Evolutionary conservation across 2,113 vertebrate genomes (phyloP).

Genomic region (Menidia beryllina): DNA sequence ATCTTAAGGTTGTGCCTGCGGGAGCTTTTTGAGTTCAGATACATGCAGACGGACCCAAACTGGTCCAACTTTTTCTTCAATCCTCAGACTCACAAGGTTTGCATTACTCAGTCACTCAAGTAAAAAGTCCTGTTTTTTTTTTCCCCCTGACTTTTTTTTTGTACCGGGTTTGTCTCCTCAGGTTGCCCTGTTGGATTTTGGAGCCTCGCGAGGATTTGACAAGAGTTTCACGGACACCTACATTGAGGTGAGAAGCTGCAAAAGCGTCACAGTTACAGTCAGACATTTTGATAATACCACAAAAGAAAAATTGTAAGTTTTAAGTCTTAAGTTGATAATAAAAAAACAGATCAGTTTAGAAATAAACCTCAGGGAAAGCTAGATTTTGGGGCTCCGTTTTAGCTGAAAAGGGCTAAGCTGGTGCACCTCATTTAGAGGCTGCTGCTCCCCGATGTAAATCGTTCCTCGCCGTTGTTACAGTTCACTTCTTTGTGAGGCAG

Average conservation of each 20-base stretch:
- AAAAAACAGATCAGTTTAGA: too few relatives aligned
- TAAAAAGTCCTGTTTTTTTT: fast-evolving
- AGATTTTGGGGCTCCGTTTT: too few relatives aligned
- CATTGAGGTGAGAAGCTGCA: slow-evolving; percentile 87
- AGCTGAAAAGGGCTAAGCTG: too few relatives aligned
- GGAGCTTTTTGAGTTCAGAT: slow-evolving; percentile 95
- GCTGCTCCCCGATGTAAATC: too few relatives aligned
- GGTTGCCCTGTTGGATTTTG: slow-evolving; percentile 95
- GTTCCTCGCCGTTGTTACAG: too few relatives aligned
- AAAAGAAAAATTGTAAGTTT: too few relatives aligned
- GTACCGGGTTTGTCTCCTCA: slow-evolving; percentile 58
- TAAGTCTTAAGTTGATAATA: too few relatives aligned
- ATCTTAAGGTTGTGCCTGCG: slow-evolving; percentile 90
- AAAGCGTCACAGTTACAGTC: neutral
- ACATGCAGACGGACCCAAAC: slow-evolving; percentile 98
- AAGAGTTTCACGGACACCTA: slow-evolving; percentile 90
- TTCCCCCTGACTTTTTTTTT: neutral
- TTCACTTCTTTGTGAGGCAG: too few relatives aligned
- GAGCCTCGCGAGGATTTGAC: slow-evolving; percentile 91
- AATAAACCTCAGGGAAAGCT: too few relatives aligned
- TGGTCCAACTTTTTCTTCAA: slow-evolving; percentile 99
- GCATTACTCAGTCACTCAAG: neutral
- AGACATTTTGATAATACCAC: neutral
- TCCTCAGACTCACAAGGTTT: slow-evolving; percentile 89
- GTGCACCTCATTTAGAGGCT: too few relatives aligned